Evolutionary conservation across 2,113 vertebrate genomes (phyloP), one percentile per base, ranked within the genome.

Genomic region (Trematomus loennbergii): DNA sequence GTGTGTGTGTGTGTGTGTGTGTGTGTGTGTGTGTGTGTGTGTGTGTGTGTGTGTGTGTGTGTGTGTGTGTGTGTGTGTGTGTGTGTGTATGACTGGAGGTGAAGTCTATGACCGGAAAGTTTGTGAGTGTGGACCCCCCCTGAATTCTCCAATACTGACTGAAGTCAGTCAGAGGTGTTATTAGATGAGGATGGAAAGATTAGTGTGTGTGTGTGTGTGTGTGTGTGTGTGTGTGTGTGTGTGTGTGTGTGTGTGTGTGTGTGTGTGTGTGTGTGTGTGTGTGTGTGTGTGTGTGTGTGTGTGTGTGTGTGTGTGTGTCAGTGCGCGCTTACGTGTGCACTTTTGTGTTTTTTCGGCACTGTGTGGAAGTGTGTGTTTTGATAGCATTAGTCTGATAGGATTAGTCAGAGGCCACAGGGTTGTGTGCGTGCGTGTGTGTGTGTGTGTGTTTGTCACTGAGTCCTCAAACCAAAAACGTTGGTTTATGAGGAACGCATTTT

Each of bases 161-260:
- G 60, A 40, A 88, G 90, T 86, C 84, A 88, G 90, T 86, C 84
- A 73, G 85, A 64, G 72, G 70, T 85, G 81, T 88, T 88, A 78
- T 85, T 84, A 83, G 84, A 85, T 87, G 71, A 84, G 72, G 66
- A 76, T 71, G 64, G 79, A 75, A 40, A 82, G 87, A 87, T 88
- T 84, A 72, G 59, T 53, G 43, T 75, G 46, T 72, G 68, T 72
- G 63, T 54, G n/a, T n/a, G n/a, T n/a, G n/a, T n/a, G n/a, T n/a
- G n/a, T n/a, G n/a, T n/a, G n/a, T n/a, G n/a, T n/a, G n/a, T n/a
- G n/a, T n/a, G n/a, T n/a, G n/a, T n/a, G n/a, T n/a, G n/a, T n/a
- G n/a, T n/a, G n/a, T n/a, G n/a, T n/a, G n/a, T n/a, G n/a, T n/a
- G n/a, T n/a, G n/a, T n/a, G n/a, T n/a, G n/a, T n/a, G n/a, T n/a